Evolutionary conservation across 2,888 invertebrate species (phyloP).

Genomic region (Crocallis elinguaria): DNA sequence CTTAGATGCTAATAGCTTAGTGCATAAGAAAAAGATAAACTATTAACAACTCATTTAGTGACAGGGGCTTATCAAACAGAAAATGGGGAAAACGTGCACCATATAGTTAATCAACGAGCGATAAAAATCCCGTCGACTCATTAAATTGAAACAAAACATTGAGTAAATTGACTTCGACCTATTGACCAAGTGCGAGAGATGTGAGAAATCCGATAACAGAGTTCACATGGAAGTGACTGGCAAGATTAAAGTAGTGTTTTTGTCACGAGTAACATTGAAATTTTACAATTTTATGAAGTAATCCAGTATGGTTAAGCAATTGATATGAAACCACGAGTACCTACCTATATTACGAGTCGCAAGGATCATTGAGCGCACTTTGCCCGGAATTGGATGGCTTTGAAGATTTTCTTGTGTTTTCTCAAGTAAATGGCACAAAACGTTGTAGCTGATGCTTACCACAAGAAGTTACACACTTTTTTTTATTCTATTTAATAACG

Average conservation of each 20-base stretch:
- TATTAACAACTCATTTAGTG: background rate
- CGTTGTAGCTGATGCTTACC: too few species aligned
- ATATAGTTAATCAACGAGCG: slow-evolving; percentile 10
- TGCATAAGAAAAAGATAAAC: too few species aligned
- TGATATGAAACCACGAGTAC: too few species aligned
- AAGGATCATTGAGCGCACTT: too few species aligned
- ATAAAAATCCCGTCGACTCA: slow-evolving; percentile 25
- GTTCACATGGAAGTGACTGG: slow-evolving; percentile 21
- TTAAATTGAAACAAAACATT: slow-evolving; percentile 18
- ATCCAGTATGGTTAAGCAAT: background rate
- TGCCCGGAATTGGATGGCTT: too few species aligned
- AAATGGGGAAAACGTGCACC: slow-evolving; percentile 14
- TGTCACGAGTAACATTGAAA: slow-evolving; percentile 11
- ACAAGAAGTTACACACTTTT: too few species aligned
- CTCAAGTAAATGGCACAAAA: too few species aligned
- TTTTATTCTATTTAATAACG: too few species aligned
- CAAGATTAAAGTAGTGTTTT: background rate
- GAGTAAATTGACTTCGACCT: slow-evolving; percentile 23
- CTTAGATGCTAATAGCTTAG: too few species aligned
- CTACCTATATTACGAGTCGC: too few species aligned
- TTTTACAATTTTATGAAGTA: slow-evolving; percentile 23
- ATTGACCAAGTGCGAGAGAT: slow-evolving; percentile 22
- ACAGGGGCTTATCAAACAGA: slow-evolving; percentile 7
- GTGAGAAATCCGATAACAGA: background rate
- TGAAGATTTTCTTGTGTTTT: too few species aligned